Evolutionary conservation across 2,888 invertebrate species (phyloP).

Genomic region (Gymnocheta viridis): DNA sequence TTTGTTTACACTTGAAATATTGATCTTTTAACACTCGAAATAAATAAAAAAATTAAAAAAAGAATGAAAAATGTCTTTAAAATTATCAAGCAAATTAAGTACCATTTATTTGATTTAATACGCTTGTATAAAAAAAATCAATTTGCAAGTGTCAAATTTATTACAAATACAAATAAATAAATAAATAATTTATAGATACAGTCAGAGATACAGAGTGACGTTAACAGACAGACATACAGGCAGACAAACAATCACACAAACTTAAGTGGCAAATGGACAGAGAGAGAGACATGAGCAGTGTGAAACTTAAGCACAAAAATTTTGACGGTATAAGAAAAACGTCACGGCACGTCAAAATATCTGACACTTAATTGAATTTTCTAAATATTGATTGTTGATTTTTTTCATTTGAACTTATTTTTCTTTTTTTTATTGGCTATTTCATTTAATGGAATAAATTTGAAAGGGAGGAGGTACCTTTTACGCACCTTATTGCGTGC

Average conservation of each 20-base stretch:
- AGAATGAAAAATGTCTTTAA: slow-evolving; percentile 26
- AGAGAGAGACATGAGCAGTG: slow-evolving; percentile 48
- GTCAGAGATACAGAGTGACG: slow-evolving; percentile 52
- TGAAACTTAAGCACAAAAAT: slow-evolving; percentile 57
- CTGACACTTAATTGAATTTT: slow-evolving; percentile 62
- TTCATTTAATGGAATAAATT: slow-evolving; percentile 30
- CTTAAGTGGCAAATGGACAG: no score
- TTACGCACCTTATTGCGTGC: slow-evolving; percentile 64
- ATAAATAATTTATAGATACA: slow-evolving; percentile 61
- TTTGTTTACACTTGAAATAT: slow-evolving; percentile 63
- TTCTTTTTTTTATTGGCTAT: background rate
- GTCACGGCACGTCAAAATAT: slow-evolving; percentile 53
- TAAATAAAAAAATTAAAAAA: slow-evolving; percentile 3
- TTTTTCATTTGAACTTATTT: slow-evolving; percentile 21
- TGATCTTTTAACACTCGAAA: slow-evolving; percentile 49
- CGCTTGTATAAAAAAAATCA: slow-evolving; percentile 59
- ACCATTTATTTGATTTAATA: slow-evolving; percentile 62
- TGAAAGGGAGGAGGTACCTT: slow-evolving; percentile 59
- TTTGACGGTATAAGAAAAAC: slow-evolving; percentile 59
- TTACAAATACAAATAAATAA: slow-evolving; percentile 61
- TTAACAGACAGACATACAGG: slow-evolving; percentile 49
- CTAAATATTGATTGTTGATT: slow-evolving; percentile 47
- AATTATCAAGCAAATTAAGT: slow-evolving; percentile 38
- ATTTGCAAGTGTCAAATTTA: slow-evolving; percentile 69
- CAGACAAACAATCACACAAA: background rate